These are phyloP conservation scores for Chionodraco myersi DNA, from an alignment of 2,113 vertebrate genomes.

Conservation along the genomic window DNA sequence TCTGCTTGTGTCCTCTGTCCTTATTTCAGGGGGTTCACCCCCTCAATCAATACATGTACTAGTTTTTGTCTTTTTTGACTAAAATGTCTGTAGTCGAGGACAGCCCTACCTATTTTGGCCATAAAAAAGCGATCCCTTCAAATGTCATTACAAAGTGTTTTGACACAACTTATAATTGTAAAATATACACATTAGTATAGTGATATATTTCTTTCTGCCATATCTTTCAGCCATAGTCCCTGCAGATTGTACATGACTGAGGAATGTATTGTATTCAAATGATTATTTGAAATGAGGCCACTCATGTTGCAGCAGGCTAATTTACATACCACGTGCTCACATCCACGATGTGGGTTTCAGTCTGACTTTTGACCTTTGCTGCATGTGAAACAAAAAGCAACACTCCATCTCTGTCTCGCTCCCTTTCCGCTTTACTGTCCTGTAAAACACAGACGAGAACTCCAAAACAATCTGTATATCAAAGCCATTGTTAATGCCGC, in stretches of 20 bases:
- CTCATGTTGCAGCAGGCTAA: constrained; percentile 3
- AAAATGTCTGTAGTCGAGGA: no score
- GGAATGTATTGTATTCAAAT: not conserved
- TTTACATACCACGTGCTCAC: constrained; percentile 34
- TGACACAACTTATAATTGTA: not conserved
- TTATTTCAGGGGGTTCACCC: not conserved
- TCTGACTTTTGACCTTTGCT: constrained; percentile 52
- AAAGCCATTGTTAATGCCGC: constrained; percentile 39
- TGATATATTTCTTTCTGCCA: not conserved
- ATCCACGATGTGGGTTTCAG: constrained; percentile 15
- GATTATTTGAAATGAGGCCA: not conserved
- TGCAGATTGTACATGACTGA: not conserved
- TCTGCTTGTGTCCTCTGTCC: not conserved
- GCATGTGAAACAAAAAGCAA: constrained; percentile 40
- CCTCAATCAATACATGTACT: no score
- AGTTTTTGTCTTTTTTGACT: no score
- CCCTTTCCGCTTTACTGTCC: constrained; percentile 32
- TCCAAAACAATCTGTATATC: constrained; percentile 53
- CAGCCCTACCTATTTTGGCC: not conserved
- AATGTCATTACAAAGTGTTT: not conserved
- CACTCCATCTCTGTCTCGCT: constrained; percentile 15
- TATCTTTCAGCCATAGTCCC: not conserved
- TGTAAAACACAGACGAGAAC: constrained; percentile 20
- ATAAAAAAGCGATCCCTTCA: constrained; percentile 12
- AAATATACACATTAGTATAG: not conserved